Conservation (phyloP, 2,797 vertebrate species). For the Sebastolobus altivelis region DNA sequence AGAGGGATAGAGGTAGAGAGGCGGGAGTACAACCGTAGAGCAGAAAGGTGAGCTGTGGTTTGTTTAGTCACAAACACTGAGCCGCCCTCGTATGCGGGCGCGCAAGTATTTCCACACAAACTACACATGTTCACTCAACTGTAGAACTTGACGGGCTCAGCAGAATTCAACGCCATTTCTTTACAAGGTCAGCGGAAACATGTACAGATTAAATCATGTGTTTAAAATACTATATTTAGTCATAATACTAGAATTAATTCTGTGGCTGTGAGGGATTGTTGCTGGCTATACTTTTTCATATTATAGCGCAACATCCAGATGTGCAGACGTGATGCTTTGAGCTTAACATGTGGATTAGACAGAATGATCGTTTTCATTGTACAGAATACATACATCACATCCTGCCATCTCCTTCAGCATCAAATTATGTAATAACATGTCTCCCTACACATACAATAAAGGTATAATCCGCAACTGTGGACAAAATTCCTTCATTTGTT, state of each 20-base stretch:
- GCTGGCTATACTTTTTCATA: background rate
- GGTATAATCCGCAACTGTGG: background rate
- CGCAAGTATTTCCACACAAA: background rate
- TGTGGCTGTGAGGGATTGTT: background rate
- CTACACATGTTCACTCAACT: constrained; percentile 27
- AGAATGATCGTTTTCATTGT: background rate
- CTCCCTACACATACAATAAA: background rate
- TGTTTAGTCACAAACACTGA: constrained; percentile 31
- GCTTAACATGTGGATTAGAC: constrained; percentile 45
- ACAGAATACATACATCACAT: background rate
- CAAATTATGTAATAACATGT: background rate
- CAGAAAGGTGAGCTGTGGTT: background rate
- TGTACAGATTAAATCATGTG: background rate
- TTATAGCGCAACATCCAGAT: constrained; percentile 27
- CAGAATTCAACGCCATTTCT: background rate
- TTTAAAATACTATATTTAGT: constrained; percentile 27
- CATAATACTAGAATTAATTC: background rate
- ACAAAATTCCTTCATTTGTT: too few species aligned
- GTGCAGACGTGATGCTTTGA: constrained; percentile 1
- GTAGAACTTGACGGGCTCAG: constrained; percentile 3
- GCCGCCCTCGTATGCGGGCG: constrained; percentile 3
- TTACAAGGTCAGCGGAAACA: background rate
- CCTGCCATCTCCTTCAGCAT: background rate
- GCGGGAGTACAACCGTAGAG: background rate
- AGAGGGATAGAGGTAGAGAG: background rate